Base-by-base conservation (phyloP, 2,113 vertebrate species). In the Hippolais icterina region DNA sequence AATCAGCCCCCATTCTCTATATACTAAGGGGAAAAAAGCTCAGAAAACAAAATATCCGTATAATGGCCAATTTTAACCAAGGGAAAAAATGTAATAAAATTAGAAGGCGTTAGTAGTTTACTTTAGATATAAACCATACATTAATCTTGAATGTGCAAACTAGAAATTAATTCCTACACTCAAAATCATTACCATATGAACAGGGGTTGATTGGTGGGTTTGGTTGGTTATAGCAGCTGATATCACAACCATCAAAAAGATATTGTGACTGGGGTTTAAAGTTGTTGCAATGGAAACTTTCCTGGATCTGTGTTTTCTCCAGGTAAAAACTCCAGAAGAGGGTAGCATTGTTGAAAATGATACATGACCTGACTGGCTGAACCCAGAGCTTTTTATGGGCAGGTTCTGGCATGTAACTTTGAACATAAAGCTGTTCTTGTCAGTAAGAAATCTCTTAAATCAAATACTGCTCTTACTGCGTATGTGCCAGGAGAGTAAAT, bases 11-110 rank as follows among this genome's bases (percentile, higher is more conserved):
- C 3, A 28, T 37, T 49, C 25, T 68, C 70, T 91, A 35, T 49
- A 54, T 89, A 82, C 57, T 56, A 75, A 50, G 79, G 21, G 8
- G 24, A n/a, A 33, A 31, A 94, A 83, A 46, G 3, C 39, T 95
- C 54, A 78, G 71, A 87, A 91, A 87, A 94, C 28, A 93, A 94
- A 95, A 85, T 52, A 87, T 81, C 25, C 80, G 89, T 90, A 39
- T 39, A 85, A 70, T 88, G 61, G 76, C 37, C 33, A 46, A 77
- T 96, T 97, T 96, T 90, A 96, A 93, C 31, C 5, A 44, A 68
- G 46, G 83, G 63, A 57, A 4, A 88, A 94, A 96, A 91, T 64
- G 11, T 64, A 91, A 92, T 41, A 10, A 92, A 97, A 94, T 66
- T 91, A 68, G 72, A 96, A 53, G 15, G 39, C 53, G 75, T 89